Percentiles rank a stretch among this genome's conserved stretches.
phyloP scores from a whole-genome alignment of 1,140 invertebrate genomes.

The Zaprionus lachaisei region DNA sequence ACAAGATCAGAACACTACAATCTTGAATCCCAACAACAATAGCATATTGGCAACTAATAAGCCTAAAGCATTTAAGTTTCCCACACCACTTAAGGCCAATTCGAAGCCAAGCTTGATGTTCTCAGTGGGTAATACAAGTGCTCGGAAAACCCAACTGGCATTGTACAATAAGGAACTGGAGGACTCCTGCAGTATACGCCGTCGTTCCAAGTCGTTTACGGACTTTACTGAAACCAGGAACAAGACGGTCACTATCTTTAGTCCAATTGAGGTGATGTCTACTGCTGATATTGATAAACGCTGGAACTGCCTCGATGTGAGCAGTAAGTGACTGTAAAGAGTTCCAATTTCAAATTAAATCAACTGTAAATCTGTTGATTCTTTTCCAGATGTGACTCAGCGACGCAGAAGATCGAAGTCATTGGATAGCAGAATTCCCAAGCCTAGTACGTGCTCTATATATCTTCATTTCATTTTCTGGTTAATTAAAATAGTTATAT shows the following conservation, averaged over 20 bases:
- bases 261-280: slow-evolving; percentile 53
- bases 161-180: neutral
- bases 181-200: slow-evolving; percentile 21
- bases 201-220: slow-evolving; percentile 63
- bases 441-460: slow-evolving; percentile 54
- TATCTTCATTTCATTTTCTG: neutral
- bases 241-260: slow-evolving; percentile 61
- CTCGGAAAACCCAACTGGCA: neutral
- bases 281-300: slow-evolving; percentile 51
- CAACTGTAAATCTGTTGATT: neutral
- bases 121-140: neutral
- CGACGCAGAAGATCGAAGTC: slow-evolving; percentile 71
- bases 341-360: neutral
- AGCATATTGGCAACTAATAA: neutral
- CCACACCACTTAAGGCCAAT: slow-evolving; percentile 45
- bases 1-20: slow-evolving; percentile 19
- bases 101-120: slow-evolving; percentile 25
- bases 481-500: neutral
- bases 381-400: slow-evolving; percentile 58
- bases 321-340: slow-evolving; percentile 41
- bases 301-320: slow-evolving; percentile 28
- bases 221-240: slow-evolving; percentile 13
- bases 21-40: slow-evolving; percentile 25
- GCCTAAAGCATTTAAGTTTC: slow-evolving; percentile 41
- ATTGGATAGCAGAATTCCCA: slow-evolving; percentile 54